Evolutionary conservation across 1,140 invertebrate genomes (phyloP).

Genomic region (Campodea augens): DNA sequence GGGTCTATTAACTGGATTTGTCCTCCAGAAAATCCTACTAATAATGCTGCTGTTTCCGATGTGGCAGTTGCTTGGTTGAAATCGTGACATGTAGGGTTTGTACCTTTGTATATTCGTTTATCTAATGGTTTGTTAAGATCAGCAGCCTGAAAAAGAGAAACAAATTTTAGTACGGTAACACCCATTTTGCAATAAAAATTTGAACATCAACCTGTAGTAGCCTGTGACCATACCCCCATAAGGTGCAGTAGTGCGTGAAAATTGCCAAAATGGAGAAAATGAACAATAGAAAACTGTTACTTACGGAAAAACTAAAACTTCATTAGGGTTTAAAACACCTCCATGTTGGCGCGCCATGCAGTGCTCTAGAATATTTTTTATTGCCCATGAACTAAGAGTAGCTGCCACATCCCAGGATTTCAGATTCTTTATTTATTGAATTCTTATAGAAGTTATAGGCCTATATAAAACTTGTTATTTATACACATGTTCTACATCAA

Average conservation of each 20-base stretch:
- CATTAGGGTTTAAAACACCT: too few relatives aligned
- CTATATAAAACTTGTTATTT: too few relatives aligned
- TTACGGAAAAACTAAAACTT: too few relatives aligned
- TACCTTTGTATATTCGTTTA: slow-evolving; percentile 95
- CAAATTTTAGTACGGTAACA: background rate
- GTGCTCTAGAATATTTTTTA: too few relatives aligned
- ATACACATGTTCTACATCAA: too few relatives aligned
- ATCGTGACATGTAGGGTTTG: slow-evolving; percentile 96
- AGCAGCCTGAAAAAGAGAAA: slow-evolving; percentile 44
- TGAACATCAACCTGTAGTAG: background rate
- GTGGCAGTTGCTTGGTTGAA: slow-evolving; percentile 76
- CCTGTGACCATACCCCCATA: background rate
- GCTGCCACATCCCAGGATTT: too few relatives aligned
- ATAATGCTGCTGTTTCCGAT: slow-evolving; percentile 57
- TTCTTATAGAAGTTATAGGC: too few relatives aligned
- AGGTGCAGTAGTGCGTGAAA: background rate
- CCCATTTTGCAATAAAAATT: background rate
- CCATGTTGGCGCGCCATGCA: too few relatives aligned
- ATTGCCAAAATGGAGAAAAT: slow-evolving; percentile 1
- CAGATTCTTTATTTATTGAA: too few relatives aligned
- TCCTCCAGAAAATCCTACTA: slow-evolving; percentile 93
- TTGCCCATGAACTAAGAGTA: too few relatives aligned
- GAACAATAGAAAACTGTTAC: slow-evolving; percentile 2
- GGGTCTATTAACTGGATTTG: slow-evolving; percentile 95
- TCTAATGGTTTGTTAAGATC: slow-evolving; percentile 92